A percentile compares a stretch with the other conserved stretches of the same genome.
Evolutionary conservation across 2,797 vertebrate species (phyloP).

Genomic region (Odontamblyopus rebecca): DNA sequence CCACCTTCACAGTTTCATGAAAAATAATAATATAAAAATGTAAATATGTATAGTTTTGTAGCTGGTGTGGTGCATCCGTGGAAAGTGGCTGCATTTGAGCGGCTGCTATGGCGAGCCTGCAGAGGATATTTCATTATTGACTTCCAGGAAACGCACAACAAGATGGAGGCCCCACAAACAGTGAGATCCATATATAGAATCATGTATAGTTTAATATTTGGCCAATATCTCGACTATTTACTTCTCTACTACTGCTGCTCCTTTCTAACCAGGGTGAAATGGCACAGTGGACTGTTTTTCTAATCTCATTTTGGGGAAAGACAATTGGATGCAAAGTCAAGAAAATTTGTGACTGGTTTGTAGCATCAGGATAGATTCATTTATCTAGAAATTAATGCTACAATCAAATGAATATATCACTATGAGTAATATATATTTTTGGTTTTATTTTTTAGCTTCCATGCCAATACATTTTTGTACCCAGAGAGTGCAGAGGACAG

Average conservation of each 20-base stretch:
- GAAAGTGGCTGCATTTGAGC: slow-evolving; percentile 81
- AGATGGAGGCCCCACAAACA: background rate
- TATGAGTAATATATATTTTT: background rate
- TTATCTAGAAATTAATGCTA: too few relatives aligned
- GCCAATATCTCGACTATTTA: too few relatives aligned
- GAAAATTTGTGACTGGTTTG: slow-evolving; percentile 28
- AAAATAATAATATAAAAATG: too few relatives aligned
- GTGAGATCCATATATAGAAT: background rate
- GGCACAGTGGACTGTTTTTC: slow-evolving; percentile 1
- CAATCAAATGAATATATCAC: too few relatives aligned
- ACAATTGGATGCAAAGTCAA: slow-evolving; percentile 27
- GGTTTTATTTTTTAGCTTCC: slow-evolving; percentile 2
- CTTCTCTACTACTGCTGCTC: too few relatives aligned
- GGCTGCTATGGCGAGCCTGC: slow-evolving; percentile 85
- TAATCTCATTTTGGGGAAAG: slow-evolving; percentile 6
- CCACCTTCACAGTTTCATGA: too few relatives aligned
- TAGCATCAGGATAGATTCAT: background rate
- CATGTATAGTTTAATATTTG: background rate
- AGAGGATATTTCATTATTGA: slow-evolving; percentile 84
- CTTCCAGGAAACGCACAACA: slow-evolving; percentile 50
- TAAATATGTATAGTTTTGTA: background rate
- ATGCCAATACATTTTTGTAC: slow-evolving; percentile 2
- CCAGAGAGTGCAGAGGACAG: slow-evolving; percentile 33
- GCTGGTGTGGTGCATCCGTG: slow-evolving; percentile 74
- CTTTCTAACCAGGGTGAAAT: background rate